Evolutionary conservation across 2,888 invertebrate genomes (phyloP).

Genomic region (Acleris sparsana): DNA sequence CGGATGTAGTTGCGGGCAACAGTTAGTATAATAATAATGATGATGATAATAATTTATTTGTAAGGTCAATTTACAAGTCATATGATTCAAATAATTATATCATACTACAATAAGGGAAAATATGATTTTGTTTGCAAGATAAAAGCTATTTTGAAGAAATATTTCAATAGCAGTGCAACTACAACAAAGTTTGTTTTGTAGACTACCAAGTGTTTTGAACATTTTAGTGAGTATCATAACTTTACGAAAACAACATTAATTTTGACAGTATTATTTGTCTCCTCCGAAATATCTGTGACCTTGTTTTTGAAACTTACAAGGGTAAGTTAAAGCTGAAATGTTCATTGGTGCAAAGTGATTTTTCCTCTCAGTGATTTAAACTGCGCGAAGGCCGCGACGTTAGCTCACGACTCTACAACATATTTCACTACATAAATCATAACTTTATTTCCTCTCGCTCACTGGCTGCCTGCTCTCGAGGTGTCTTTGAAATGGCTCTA

Average conservation of each 20-base stretch:
- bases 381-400: slow-evolving; percentile 45
- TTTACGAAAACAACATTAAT: slow-evolving; percentile 1
- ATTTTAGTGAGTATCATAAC: slow-evolving; percentile 1
- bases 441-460: slow-evolving; percentile 82
- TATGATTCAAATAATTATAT: too few relatives aligned
- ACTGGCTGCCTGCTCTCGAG: slow-evolving; percentile 59
- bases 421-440: slow-evolving; percentile 82
- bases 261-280: background rate
- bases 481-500: slow-evolving; percentile 79
- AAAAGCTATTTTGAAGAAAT: too few relatives aligned
- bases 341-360: too few relatives aligned
- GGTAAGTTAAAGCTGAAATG: slow-evolving; percentile 45
- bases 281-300: background rate
- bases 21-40: too few relatives aligned
- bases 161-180: too few relatives aligned
- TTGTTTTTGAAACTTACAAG: background rate
- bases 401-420: slow-evolving; percentile 61
- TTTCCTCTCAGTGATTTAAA: background rate
- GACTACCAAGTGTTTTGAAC: background rate
- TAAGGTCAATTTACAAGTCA: too few relatives aligned
- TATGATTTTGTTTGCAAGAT: too few relatives aligned
- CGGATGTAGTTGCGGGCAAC: too few relatives aligned
- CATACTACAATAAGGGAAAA: too few relatives aligned
- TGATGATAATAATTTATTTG: too few relatives aligned
- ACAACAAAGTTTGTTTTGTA: background rate